phyloP scores from a whole-genome alignment of 2,888 invertebrate species.

The Carabus problematicus region DNA sequence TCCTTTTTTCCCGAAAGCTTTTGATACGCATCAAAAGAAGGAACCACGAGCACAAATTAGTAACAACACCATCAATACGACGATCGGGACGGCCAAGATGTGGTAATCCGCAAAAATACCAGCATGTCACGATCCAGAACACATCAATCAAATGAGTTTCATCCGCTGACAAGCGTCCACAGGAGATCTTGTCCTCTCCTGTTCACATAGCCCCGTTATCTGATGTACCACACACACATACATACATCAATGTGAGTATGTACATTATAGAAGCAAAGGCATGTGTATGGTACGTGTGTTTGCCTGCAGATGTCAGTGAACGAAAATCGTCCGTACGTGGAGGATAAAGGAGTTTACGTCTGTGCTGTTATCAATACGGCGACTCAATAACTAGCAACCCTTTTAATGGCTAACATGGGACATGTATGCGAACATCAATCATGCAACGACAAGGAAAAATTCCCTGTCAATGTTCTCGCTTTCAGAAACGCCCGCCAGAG shows the following conservation, averaged over 20 bases:
- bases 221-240: conserved; percentile 6
- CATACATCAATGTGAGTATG: not conserved
- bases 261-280: not conserved
- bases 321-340: not conserved
- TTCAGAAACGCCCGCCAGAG: not conserved
- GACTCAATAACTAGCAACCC: conserved; percentile 37
- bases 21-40: no score
- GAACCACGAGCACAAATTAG: conserved; percentile 9
- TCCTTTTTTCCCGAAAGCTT: no score
- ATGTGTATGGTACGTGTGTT: not conserved
- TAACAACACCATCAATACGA: conserved; percentile 6
- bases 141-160: conserved; percentile 34
- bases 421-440: conserved; percentile 37
- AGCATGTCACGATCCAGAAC: conserved; percentile 31
- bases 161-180: conserved; percentile 23
- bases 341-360: not conserved
- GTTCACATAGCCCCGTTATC: conserved; percentile 4
- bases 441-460: conserved; percentile 40
- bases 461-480: conserved; percentile 21
- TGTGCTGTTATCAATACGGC: conserved; percentile 28
- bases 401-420: conserved; percentile 15
- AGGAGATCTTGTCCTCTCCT: conserved; percentile 21
- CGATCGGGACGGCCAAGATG: not conserved
- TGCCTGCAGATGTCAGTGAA: conserved; percentile 1
- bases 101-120: conserved; percentile 37